Evolutionary conservation across 2,113 vertebrate species (phyloP).

Genomic region (Progne subis): DNA sequence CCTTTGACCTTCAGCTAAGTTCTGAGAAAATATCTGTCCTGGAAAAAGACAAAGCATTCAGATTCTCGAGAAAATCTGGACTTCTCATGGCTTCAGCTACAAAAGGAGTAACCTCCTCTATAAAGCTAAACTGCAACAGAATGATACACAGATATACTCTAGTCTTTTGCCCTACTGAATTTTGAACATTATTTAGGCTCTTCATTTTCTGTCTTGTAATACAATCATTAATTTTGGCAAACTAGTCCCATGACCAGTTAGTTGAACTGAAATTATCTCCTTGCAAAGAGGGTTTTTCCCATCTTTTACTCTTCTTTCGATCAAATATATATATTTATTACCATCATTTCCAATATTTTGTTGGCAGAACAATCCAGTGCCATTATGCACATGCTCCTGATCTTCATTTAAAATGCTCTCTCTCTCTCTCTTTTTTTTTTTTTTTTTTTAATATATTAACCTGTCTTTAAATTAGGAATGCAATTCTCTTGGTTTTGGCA

Average conservation of each 20-base stretch:
- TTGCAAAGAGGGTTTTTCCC: not conserved
- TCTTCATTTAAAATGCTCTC: not conserved
- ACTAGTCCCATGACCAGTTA: not conserved
- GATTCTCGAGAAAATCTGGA: not conserved
- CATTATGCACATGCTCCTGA: not conserved
- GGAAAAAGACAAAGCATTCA: not conserved
- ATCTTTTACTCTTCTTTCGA: not conserved
- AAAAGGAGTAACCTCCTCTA: not conserved
- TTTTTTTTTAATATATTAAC: not conserved
- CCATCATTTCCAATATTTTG: not conserved
- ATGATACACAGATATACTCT: not conserved
- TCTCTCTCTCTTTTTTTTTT: no score
- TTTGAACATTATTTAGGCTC: not conserved
- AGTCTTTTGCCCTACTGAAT: not conserved
- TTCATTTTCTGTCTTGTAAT: not conserved
- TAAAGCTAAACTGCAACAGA: not conserved
- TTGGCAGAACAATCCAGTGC: not conserved
- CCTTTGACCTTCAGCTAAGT: not conserved
- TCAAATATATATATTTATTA: not conserved
- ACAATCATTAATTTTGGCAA: not conserved
- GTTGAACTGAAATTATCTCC: not conserved
- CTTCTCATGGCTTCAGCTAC: not conserved
- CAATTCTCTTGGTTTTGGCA: not conserved
- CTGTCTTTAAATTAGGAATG: not conserved
- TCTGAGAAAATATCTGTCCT: not conserved